Evolutionary conservation across 2,113 vertebrate genomes (phyloP), one percentile per base, ranked within the genome.

Genomic region (Tautogolabrus adspersus): DNA sequence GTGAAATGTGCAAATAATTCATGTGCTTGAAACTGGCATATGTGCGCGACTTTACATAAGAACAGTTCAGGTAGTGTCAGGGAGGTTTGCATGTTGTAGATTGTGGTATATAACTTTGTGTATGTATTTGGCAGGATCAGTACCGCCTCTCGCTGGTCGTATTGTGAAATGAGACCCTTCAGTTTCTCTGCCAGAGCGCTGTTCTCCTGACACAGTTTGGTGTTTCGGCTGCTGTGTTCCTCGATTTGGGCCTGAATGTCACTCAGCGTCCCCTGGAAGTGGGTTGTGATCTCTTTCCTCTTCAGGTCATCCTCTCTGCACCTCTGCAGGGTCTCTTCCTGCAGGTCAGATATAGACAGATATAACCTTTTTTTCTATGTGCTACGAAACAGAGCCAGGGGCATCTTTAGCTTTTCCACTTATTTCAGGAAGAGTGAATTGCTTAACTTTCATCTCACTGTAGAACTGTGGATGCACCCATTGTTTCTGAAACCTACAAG

Each of bases 171-270:
- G 88, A 99, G 96, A 44, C 95, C 95, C 90, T 99, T 98, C 65
- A 99, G 95, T 81, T 98, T 99, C 83, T 97, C 96, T 1, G 97
- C 97, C 16, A 99, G 94, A 49, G 96, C 96, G 0, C 95, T 94
- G 92, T 99, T 99, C 91, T 99, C 98, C 89, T 98, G 96, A 78
- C 97, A 98, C 63, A 99, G 95, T 87, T 96, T 96, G 95, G 95
- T 96, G 89, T 99, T 99, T 55, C 97, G 93, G 86, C 94, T 95
- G 65, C 97, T 99, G 93, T 99, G 98, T 83, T 99, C 97, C 86
- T 99, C 97, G 1, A 99, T 99, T 91, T 99, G 98, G 79, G 93
- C 93, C 93, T 99, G 98, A 79, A 99, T 99, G 51, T 99, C 98
- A 0, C 95, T 95, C 81, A 99, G 95, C 0, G 97, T 99, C 38